These are phyloP conservation scores for zebrafish (Danio rerio) DNA, from an alignment of 2,113 vertebrate genomes.

Conservation along the genomic window GRCz12tu NC_133185.1:43286501-43287000, in stretches of 20 bases:
- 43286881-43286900: background rate
- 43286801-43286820: background rate
- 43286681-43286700: background rate
- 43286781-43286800: background rate
- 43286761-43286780: background rate
- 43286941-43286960: background rate
- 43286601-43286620: background rate
- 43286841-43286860: too few species aligned
- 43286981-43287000: too few species aligned
- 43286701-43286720: background rate
- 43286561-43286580: too few species aligned
- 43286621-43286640: background rate
- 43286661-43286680: background rate
- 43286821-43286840: too few species aligned
- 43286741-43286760: background rate
- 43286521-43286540: too few species aligned
- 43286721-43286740: background rate
- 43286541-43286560: too few species aligned
- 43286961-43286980: too few species aligned
- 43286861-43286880: too few species aligned
- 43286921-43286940: background rate
- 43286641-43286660: background rate
- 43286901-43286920: background rate
- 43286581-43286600: background rate
- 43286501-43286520: too few species aligned